A percentile compares a stretch with the other conserved stretches of the same genome.
Evolutionary conservation across 2,797 vertebrate species (phyloP).

Genomic region (Craterocephalus amniculus): DNA sequence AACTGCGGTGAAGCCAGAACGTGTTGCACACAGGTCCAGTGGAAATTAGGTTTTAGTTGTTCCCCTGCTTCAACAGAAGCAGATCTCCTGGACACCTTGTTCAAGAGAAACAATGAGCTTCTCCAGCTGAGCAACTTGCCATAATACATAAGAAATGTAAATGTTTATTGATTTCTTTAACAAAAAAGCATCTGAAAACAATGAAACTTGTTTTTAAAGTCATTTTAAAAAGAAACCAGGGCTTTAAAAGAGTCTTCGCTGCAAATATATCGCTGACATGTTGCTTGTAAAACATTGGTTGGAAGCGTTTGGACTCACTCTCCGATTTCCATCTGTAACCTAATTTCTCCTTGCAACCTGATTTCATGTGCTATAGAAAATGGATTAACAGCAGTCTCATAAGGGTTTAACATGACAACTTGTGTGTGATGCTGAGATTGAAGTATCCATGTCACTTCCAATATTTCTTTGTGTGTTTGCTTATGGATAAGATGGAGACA

Average conservation of each 20-base stretch:
- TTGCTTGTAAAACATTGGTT: neutral
- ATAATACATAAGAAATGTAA: neutral
- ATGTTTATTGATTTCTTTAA: neutral
- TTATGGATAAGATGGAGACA: neutral
- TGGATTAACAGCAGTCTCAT: conserved; percentile 7
- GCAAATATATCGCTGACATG: neutral
- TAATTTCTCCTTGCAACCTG: conserved; percentile 12
- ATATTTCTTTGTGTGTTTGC: conserved; percentile 4
- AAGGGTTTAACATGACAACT: neutral
- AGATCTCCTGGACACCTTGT: too few species aligned
- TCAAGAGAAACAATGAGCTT: neutral
- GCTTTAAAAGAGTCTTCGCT: neutral
- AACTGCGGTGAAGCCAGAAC: too few species aligned
- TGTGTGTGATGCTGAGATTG: neutral
- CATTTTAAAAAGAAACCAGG: neutral
- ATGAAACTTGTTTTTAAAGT: neutral
- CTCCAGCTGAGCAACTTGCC: neutral
- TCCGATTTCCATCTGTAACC: neutral
- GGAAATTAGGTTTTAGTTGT: too few species aligned
- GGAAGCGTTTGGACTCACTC: neutral
- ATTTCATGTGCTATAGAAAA: conserved; percentile 13
- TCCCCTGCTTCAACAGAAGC: too few species aligned
- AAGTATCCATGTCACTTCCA: conserved; percentile 27
- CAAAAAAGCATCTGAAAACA: neutral
- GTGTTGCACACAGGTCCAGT: too few species aligned